Evolutionary conservation across 2,797 vertebrate genomes (phyloP), one percentile per base, ranked within the genome.

Genomic region (Urophycis tenuis): DNA sequence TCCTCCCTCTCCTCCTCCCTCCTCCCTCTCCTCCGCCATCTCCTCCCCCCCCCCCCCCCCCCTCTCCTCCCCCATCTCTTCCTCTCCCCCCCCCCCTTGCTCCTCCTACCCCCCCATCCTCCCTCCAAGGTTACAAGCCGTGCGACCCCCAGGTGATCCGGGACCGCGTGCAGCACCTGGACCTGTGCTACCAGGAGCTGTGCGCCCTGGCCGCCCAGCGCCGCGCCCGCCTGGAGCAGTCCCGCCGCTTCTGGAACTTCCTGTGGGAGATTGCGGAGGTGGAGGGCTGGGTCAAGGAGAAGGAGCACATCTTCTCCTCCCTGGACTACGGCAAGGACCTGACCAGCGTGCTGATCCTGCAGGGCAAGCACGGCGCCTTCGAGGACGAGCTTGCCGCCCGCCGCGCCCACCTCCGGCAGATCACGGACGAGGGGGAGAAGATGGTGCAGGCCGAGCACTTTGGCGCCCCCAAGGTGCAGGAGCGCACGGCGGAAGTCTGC

Each of bases 221-320:
- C 32, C 93, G 95, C 81, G 93, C 91, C 41, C 92, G 92, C 5
- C 86, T 99, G 85, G 93, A 95, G 86, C 96, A 97, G 84, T 99
- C 96, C 2, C 94, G 95, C 0, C 89, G 91, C 41, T 93, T 98
- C 87, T 99, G 96, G 96, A 94, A 95, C 86, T 97, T 97, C 90
- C 92, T 98, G 81, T 96, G 96, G 95, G 97, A 99, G 91, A 93
- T 93, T 90, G 93, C 94, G 0, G 97, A 99, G 87, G 91, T 96
- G 0, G 96, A 98, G 87, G 94, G 94, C 87, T 99, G 98, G 98
- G 96, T 99, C 80, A 94, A 94, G 81, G 98, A 99, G 87, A 97
- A 97, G 87, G 97, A 99, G 83, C 94, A 99, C 75, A 95, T 99
- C 75, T 97, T 97, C 88, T 97, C 95, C 41, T 93, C 96, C 10